Conservation (phyloP, 2,888 invertebrate genomes). For the Tuberolachnus salignus region DNA sequence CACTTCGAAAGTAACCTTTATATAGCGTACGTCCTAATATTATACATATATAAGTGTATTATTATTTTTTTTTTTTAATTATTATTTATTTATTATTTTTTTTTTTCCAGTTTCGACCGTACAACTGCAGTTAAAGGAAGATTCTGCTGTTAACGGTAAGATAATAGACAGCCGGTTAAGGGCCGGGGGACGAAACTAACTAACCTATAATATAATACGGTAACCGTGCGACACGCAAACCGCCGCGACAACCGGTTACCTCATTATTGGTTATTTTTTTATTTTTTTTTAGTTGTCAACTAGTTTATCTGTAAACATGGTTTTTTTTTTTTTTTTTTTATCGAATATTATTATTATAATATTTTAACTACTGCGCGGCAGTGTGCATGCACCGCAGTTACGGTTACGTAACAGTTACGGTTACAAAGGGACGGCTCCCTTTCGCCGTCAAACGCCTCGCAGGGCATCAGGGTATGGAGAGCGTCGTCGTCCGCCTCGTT, state of each 20-base stretch:
- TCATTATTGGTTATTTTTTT: constrained; percentile 48
- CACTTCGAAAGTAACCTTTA: constrained; percentile 28
- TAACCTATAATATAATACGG: neutral
- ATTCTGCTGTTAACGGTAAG: constrained; percentile 46
- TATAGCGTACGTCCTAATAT: neutral
- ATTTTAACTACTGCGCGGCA: neutral
- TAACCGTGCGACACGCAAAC: constrained; percentile 31
- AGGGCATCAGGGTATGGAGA: too few relatives aligned
- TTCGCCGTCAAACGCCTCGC: too few relatives aligned
- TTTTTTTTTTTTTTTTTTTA: constrained; percentile 12
- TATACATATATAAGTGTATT: too few relatives aligned
- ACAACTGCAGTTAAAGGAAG: constrained; percentile 43
- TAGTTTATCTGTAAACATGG: constrained; percentile 3
- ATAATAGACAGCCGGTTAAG: constrained; percentile 38
- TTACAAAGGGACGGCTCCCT: too few relatives aligned
- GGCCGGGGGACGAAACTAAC: constrained; percentile 38
- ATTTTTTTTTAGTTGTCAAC: constrained; percentile 43
- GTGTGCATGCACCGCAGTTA: too few relatives aligned
- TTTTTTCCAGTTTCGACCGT: constrained; percentile 38
- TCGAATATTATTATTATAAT: too few relatives aligned
- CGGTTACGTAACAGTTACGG: too few relatives aligned
- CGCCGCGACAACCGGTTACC: constrained; percentile 31
- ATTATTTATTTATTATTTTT: too few relatives aligned
- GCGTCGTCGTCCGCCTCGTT: too few relatives aligned
- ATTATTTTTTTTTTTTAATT: too few relatives aligned